Evolutionary conservation across 1,140 invertebrate species (phyloP).

Genomic region (Platyscapa corneri): DNA sequence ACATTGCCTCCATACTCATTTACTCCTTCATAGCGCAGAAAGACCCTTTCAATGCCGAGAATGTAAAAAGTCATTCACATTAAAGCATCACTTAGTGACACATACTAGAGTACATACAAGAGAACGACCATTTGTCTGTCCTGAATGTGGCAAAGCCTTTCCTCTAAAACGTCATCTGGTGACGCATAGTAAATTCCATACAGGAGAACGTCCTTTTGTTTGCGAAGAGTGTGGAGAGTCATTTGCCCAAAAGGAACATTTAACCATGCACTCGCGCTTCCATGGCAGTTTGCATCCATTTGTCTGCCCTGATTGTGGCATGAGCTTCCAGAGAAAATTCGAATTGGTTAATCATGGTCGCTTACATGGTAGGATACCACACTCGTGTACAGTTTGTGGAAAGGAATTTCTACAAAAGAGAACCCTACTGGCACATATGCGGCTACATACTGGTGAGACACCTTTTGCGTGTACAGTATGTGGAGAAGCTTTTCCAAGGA

Average conservation of each 20-base stretch:
- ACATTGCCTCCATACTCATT: slow-evolving; percentile 88
- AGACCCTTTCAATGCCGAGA: slow-evolving; percentile 87
- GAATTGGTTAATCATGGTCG: slow-evolving; percentile 88
- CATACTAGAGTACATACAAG: slow-evolving; percentile 84
- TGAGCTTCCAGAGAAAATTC: slow-evolving; percentile 87
- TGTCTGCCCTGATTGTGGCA: slow-evolving; percentile 88
- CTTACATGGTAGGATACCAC: slow-evolving; percentile 85
- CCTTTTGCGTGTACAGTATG: slow-evolving; percentile 82
- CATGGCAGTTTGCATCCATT: slow-evolving; percentile 88
- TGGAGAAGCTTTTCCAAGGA: slow-evolving; percentile 84
- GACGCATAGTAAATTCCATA: slow-evolving; percentile 90
- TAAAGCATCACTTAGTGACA: slow-evolving; percentile 86
- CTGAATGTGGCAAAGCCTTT: slow-evolving; percentile 87
- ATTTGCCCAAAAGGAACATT: slow-evolving; percentile 87
- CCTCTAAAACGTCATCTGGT: slow-evolving; percentile 87
- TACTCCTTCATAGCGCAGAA: slow-evolving; percentile 86
- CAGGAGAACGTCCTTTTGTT: slow-evolving; percentile 88
- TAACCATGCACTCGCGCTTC: slow-evolving; percentile 87
- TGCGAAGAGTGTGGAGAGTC: slow-evolving; percentile 92
- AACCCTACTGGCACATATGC: slow-evolving; percentile 85
- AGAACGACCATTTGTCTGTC: slow-evolving; percentile 86
- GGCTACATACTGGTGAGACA: slow-evolving; percentile 78
- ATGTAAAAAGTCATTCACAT: slow-evolving; percentile 90
- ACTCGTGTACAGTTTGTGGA: slow-evolving; percentile 85
- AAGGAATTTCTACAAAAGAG: slow-evolving; percentile 90